These are phyloP conservation scores for Sminthurinus aureus DNA, from an alignment of 2,888 invertebrate species.

Conservation along the genomic window DNA sequence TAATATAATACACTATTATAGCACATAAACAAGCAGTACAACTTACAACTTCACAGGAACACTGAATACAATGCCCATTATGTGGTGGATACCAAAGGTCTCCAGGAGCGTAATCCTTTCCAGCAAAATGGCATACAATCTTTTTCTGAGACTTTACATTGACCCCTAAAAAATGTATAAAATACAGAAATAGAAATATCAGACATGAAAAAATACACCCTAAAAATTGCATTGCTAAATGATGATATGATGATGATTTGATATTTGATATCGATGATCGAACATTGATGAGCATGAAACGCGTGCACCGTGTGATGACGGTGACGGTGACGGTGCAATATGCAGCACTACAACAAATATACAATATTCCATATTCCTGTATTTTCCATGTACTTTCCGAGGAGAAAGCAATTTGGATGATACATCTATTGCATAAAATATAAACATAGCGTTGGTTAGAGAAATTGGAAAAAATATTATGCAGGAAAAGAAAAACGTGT, in stretches of 20 bases:
- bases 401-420: too few species aligned
- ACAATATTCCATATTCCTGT: too few species aligned
- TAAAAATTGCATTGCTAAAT: not conserved
- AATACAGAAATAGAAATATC: not conserved
- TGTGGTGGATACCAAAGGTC: conserved; percentile 54
- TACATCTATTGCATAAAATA: too few species aligned
- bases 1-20: too few species aligned
- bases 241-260: not conserved
- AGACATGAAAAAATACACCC: not conserved
- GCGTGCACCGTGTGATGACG: not conserved
- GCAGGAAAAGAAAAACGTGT: too few species aligned
- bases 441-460: too few species aligned
- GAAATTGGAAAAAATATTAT: too few species aligned
- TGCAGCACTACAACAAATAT: too few species aligned
- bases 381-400: too few species aligned
- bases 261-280: not conserved
- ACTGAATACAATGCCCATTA: conserved; percentile 50
- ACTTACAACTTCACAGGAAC: conserved; percentile 53
- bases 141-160: conserved; percentile 39
- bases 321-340: too few species aligned
- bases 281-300: not conserved
- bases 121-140: conserved; percentile 50
- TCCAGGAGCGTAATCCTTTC: conserved; percentile 54
- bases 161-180: conserved; percentile 2
- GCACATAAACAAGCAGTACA: too few species aligned